phyloP scores from a whole-genome alignment of 2,888 invertebrate species.

The Aporophyla nigra region DNA sequence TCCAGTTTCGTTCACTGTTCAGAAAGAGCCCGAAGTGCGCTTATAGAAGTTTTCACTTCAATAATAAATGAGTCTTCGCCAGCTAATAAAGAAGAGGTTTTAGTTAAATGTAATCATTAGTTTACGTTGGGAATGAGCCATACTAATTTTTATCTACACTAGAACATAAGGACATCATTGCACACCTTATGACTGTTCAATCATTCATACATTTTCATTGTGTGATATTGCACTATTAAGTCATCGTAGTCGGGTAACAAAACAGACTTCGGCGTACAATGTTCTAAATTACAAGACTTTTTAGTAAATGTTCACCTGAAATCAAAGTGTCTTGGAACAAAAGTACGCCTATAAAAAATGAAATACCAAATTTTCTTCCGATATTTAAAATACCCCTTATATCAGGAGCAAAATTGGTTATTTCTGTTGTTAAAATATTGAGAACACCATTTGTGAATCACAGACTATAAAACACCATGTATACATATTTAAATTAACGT shows the following conservation, averaged over 20 bases:
- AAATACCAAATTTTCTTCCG: conserved; percentile 19
- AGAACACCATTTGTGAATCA: conserved; percentile 45
- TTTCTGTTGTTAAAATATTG: conserved; percentile 3
- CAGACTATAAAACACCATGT: conserved; percentile 43
- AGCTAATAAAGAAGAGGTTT: not conserved
- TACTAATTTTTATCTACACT: conserved; percentile 42
- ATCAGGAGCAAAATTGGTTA: conserved; percentile 17
- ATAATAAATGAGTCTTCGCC: not conserved
- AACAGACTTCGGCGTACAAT: not conserved
- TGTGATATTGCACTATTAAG: conserved; percentile 1
- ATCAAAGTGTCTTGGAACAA: not conserved
- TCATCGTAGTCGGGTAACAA: conserved; percentile 51
- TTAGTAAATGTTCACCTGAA: no score
- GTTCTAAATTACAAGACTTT: not conserved
- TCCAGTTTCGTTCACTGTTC: no score
- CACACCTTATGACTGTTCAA: conserved; percentile 3
- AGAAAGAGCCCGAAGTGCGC: no score
- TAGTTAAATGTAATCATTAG: conserved; percentile 14
- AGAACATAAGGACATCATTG: conserved; percentile 10
- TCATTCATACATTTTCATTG: not conserved
- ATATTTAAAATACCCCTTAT: not conserved
- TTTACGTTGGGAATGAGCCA: conserved; percentile 38
- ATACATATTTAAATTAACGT: conserved; percentile 44
- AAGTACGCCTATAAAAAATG: not conserved
- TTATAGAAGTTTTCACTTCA: no score